Conservation (phyloP, 2,113 vertebrate species). For the Ondatra zibethicus region DNA sequence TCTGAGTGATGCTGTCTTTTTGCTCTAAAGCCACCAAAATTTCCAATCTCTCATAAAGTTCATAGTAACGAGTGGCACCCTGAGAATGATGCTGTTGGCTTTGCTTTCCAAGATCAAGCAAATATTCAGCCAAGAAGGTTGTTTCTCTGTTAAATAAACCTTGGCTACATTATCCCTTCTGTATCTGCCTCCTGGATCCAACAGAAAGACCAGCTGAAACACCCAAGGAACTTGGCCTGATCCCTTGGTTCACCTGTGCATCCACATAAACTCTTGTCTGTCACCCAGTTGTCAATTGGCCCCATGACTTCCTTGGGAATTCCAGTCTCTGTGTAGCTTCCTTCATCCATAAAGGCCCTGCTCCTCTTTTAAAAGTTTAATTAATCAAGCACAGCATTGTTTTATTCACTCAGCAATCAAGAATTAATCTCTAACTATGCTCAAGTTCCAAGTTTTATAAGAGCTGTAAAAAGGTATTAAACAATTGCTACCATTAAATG, state of each 20-base stretch:
- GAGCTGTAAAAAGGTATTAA: background rate
- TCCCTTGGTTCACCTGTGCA: background rate
- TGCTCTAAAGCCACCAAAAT: background rate
- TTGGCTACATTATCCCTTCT: background rate
- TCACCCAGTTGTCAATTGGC: background rate
- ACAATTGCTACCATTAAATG: background rate
- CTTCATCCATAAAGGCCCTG: background rate
- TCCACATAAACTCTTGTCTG: background rate
- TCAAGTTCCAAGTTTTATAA: background rate
- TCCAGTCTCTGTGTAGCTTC: background rate
- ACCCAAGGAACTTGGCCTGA: background rate
- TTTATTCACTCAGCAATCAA: slow-evolving; percentile 13
- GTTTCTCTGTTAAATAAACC: background rate
- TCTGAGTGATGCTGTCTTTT: background rate
- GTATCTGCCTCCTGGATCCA: background rate
- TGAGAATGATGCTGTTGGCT: background rate
- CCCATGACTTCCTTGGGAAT: background rate
- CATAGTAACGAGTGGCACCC: slow-evolving; percentile 18
- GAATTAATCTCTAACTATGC: background rate
- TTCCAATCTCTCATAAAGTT: slow-evolving; percentile 22
- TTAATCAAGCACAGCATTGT: background rate
- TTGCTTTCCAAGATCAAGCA: background rate
- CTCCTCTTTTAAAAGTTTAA: background rate
- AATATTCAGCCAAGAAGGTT: slow-evolving; percentile 20
- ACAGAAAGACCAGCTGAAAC: background rate